These are phyloP conservation scores for Chlorospingus flavigularis DNA, from an alignment of 2,797 vertebrate genomes.

Conservation along the genomic window DNA sequence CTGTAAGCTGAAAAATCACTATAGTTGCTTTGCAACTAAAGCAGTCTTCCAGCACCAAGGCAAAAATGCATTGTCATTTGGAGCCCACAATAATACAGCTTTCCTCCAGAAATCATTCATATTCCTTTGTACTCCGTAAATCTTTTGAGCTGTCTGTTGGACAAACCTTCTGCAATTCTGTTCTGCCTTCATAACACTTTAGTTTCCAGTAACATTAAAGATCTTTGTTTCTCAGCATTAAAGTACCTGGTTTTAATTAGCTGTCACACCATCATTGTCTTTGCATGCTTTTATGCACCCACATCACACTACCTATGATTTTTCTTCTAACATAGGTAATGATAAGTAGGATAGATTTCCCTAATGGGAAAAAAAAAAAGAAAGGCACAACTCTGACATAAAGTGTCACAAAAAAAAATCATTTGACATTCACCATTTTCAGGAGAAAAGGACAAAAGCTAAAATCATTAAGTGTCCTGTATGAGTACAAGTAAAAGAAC, in stretches of 20 bases:
- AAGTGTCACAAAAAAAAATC: neutral
- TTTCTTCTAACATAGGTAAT: neutral
- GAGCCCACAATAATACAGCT: neutral
- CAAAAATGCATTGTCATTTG: neutral
- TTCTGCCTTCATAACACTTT: neutral
- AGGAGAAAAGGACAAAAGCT: conserved; percentile 5
- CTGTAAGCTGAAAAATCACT: neutral
- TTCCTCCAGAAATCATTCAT: neutral
- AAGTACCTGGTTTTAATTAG: conserved; percentile 37
- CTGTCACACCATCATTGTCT: conserved; percentile 10
- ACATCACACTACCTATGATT: neutral
- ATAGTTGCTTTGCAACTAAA: neutral
- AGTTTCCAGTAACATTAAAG: neutral
- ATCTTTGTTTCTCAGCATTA: neutral
- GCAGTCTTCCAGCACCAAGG: neutral
- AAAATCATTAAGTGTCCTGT: neutral
- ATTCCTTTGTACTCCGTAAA: neutral
- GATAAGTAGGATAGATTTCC: neutral
- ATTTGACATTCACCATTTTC: neutral
- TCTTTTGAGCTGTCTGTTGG: neutral
- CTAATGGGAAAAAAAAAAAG: neutral
- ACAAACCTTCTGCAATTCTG: neutral
- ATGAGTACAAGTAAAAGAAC: neutral
- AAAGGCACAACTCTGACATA: neutral
- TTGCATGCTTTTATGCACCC: neutral